Base-by-base conservation (phyloP, 1,140 invertebrate species). In the Drosophila rhopaloa region DNA sequence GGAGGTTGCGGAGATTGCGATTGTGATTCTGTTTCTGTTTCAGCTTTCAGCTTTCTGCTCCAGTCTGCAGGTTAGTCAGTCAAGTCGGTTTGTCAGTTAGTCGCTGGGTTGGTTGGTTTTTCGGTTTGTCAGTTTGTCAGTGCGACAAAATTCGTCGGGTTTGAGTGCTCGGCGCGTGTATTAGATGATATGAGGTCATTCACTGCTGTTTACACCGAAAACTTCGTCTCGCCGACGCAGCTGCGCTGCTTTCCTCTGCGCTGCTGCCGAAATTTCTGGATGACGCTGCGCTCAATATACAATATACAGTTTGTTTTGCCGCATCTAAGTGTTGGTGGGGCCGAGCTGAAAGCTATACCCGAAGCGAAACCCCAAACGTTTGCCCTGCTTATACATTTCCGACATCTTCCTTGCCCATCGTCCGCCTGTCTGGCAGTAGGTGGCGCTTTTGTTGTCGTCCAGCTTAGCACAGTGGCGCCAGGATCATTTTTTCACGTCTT, bases 151-250 rank as follows among this genome's bases (percentile, higher is more conserved):
- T 66, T 72, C 48, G 53, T 4, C 57, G 71, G 74, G 81, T 90
- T 81, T 90, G 84, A 79, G 83, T 79, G 77, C 80, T 55, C 79
- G 74, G 89, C 81, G 89, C 89, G 89, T 91, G 89, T 91, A 73
- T 82, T 85, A 89, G 81, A 91, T 91, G 81, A 91, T 91, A 91
- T 90, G 84, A 91, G 89, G 89, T 91, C 89, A 91, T 91, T 91
- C 89, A 91, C 89, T 91, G 89, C 73, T 89, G 80, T 89, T 80
- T 84, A 89, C 85, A 89, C 61, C 83, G 43, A 88, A 89, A 81
- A 77, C 77, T 74, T 78, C 82, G 83, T 89, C 83, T 86, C 83
- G 79, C 71, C 71, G 51, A 35, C 16, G 67, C 44, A 14, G 54
- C 56, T 50, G 44, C 56, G 27, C 56, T 59, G 38, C 61, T 41